These are phyloP conservation scores for Galerucella pusilla DNA, from an alignment of 2,888 invertebrate species.

Conservation along the genomic window DNA sequence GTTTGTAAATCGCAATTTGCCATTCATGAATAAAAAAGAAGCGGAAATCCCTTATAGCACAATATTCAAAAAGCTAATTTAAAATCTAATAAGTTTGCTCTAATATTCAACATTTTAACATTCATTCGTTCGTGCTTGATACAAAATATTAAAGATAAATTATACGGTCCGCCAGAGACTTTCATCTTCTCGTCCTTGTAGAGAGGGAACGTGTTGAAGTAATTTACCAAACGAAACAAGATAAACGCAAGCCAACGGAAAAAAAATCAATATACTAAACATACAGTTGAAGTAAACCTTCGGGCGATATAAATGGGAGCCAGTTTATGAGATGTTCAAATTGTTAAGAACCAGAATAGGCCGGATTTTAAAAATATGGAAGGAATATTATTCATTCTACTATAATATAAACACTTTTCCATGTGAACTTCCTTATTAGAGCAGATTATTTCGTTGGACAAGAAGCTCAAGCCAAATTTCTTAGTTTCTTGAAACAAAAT, in stretches of 20 bases:
- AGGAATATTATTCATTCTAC: not conserved
- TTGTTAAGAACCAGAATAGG: not conserved
- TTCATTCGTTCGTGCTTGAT: constrained; percentile 10
- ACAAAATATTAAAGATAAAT: constrained; percentile 10
- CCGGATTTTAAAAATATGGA: not conserved
- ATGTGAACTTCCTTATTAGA: no score
- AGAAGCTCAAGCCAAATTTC: no score
- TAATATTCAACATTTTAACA: constrained; percentile 1
- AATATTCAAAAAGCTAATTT: not conserved
- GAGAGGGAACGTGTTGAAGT: constrained; percentile 16
- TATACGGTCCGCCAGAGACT: constrained; percentile 6
- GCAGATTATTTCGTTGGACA: no score
- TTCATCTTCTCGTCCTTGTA: constrained; percentile 12
- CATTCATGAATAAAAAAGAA: not conserved
- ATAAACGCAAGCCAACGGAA: constrained; percentile 2
- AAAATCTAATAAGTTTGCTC: not conserved
- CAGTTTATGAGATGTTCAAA: not conserved
- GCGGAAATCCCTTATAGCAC: not conserved
- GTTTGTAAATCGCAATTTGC: not conserved
- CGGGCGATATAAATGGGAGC: constrained; percentile 2
- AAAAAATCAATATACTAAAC: constrained; percentile 11
- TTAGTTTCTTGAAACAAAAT: no score
- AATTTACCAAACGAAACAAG: constrained; percentile 20
- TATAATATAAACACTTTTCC: not conserved
- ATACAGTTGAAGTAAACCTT: constrained; percentile 9